Percentiles rank a stretch among this genome's conserved stretches.
These are phyloP conservation scores for Cataglyphis rosenhaueri DNA, from an alignment of 2,888 invertebrate genomes.

Conservation along the genomic window DNA sequence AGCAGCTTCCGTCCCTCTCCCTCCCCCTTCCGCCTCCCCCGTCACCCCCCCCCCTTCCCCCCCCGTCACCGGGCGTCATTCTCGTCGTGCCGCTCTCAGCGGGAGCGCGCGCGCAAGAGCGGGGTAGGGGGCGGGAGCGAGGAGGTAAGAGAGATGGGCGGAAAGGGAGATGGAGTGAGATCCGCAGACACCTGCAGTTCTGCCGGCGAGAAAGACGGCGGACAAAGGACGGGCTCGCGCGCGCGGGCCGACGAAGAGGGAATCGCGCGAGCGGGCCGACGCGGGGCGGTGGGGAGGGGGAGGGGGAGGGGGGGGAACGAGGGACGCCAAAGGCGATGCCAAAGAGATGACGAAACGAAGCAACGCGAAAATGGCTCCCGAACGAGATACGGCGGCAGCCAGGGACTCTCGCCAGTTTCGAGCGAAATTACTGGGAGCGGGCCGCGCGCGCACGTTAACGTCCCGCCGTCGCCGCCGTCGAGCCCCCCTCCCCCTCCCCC, in stretches of 20 bases:
- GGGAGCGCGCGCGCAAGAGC: conserved; percentile 60
- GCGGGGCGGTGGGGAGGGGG: conserved; percentile 11
- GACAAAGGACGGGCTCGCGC: conserved; percentile 60
- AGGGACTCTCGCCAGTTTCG: conserved; percentile 73
- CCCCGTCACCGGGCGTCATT: conserved; percentile 21
- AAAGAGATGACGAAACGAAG: conserved; percentile 76
- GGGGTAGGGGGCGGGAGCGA: conserved; percentile 34
- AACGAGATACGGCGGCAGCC: conserved; percentile 69
- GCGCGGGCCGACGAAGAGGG: conserved; percentile 50
- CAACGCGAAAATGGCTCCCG: conserved; percentile 76
- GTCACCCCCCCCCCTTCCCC: conserved; percentile 5
- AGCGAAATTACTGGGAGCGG: conserved; percentile 69
- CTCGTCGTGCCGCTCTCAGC: conserved; percentile 55
- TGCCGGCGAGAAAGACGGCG: conserved; percentile 48
- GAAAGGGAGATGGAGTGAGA: conserved; percentile 50
- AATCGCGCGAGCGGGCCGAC: conserved; percentile 19
- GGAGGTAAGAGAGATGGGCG: conserved; percentile 5
- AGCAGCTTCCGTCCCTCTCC: conserved; percentile 53
- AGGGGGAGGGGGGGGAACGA: conserved; percentile 17
- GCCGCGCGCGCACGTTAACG: conserved; percentile 53
- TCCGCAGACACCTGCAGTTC: conserved; percentile 68
- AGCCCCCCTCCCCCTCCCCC: neutral
- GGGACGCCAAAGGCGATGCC: conserved; percentile 73
- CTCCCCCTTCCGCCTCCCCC: conserved; percentile 12
- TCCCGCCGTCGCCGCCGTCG: conserved; percentile 37